Base-by-base conservation (phyloP, 2,113 vertebrate genomes). In the Polyodon spathula region DNA sequence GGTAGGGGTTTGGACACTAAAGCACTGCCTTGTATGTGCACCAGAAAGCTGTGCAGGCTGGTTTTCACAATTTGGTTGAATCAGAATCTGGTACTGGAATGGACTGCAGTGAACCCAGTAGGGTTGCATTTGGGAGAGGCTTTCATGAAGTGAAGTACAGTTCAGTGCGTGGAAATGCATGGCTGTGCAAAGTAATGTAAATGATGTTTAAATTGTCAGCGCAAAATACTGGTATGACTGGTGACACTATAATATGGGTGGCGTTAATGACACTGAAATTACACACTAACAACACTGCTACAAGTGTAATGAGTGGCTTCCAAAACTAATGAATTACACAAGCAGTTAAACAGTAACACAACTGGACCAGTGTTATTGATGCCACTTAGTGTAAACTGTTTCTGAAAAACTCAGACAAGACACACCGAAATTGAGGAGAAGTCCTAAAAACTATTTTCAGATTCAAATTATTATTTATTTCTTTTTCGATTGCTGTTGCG, bases 401-500 rank as follows among this genome's bases (percentile, higher is more conserved):
- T 72, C 77, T 72, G 66, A 76, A 72, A n/a, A n/a, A n/a, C n/a
- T n/a, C n/a, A n/a, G n/a, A n/a, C n/a, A n/a, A n/a, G n/a, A n/a
- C n/a, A n/a, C n/a, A n/a, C n/a, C n/a, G n/a, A n/a, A n/a, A n/a
- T n/a, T n/a, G n/a, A n/a, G n/a, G n/a, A n/a, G n/a, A n/a, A n/a
- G n/a, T n/a, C 75, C 71, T 73, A 79, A 75, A 62, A 75, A 71
- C 78, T 85, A 80, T 83, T 84, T 88, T 76, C 76, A 76, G 79
- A 89, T 79, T 73, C 80, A 79, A 83, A 84, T 78, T 81, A 76
- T 84, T 93, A 90, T 94, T 94, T 93, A 93, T 95, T 94, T 85
- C 81, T 87, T 86, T 78, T 75, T 77, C 81, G 78, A 73, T 76
- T 77, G 62, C 75, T 85, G 78, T 84, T 82, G 72, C 82, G 83